A percentile compares a stretch with the other conserved stretches of the same genome.
phyloP scores from a whole-genome alignment of 2,888 invertebrate genomes.

The Rhodophaea formosa region DNA sequence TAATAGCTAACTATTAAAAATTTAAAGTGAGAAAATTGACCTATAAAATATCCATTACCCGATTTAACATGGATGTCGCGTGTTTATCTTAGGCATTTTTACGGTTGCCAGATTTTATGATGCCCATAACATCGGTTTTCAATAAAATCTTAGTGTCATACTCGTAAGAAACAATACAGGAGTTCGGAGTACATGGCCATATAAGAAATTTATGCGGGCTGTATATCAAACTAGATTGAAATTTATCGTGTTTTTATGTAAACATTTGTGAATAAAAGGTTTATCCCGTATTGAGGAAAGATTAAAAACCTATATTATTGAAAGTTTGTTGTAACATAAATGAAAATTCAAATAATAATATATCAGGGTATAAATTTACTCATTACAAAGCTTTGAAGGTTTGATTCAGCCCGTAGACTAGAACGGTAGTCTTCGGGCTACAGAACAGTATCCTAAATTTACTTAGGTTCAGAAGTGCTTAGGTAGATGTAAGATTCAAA shows the following conservation, averaged over 20 bases:
- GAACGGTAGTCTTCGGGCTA: too few species aligned
- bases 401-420: too few species aligned
- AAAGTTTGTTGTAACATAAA: too few species aligned
- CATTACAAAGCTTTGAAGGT: too few species aligned
- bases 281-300: neutral
- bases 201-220: slow-evolving; percentile 47
- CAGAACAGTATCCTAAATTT: too few species aligned
- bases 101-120: slow-evolving; percentile 58
- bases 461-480: too few species aligned
- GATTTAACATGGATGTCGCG: slow-evolving; percentile 43
- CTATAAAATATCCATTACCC: slow-evolving; percentile 59
- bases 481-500: too few species aligned
- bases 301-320: too few species aligned
- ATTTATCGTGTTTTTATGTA: slow-evolving; percentile 23
- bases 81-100: slow-evolving; percentile 53
- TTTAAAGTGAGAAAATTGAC: slow-evolving; percentile 51
- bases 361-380: too few species aligned
- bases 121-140: slow-evolving; percentile 59
- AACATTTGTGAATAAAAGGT: slow-evolving; percentile 6
- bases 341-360: too few species aligned
- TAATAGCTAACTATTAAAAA: slow-evolving; percentile 23
- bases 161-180: slow-evolving; percentile 50
- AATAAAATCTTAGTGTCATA: slow-evolving; percentile 58
- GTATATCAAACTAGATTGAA: slow-evolving; percentile 40
- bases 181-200: slow-evolving; percentile 46